A percentile compares a stretch with the other conserved stretches of the same genome.
phyloP scores from a whole-genome alignment of 2,797 vertebrate genomes.

The Strix occidentalis region DNA sequence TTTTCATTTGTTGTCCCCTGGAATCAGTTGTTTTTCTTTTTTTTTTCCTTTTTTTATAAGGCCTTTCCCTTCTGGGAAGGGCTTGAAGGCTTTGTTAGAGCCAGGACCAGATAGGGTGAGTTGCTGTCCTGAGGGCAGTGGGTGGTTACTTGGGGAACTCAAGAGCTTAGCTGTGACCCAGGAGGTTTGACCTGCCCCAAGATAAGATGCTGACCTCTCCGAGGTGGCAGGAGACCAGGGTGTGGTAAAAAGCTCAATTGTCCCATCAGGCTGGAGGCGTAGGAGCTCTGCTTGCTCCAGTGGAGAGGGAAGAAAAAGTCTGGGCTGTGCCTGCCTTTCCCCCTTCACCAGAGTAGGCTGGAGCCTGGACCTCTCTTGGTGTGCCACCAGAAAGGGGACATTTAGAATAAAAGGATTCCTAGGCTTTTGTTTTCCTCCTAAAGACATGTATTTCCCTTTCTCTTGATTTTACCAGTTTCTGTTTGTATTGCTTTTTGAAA shows the following conservation, averaged over 20 bases:
- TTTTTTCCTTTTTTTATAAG: neutral
- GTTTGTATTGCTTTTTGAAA: neutral
- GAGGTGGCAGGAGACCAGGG: neutral
- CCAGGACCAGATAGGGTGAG: neutral
- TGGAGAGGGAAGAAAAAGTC: neutral
- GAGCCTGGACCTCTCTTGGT: accelerated
- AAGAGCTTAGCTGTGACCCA: neutral
- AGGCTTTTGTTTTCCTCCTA: neutral
- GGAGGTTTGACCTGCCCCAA: neutral
- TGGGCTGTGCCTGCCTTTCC: neutral
- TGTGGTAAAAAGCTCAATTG: neutral
- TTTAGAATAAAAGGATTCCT: neutral
- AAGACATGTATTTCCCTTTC: neutral
- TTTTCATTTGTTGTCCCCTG: neutral
- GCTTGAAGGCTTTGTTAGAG: neutral
- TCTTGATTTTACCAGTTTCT: neutral
- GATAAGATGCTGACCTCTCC: neutral
- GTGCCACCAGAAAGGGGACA: neutral
- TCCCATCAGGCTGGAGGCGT: neutral
- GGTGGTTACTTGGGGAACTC: neutral
- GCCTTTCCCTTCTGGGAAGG: neutral
- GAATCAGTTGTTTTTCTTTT: neutral
- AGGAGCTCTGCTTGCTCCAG: neutral
- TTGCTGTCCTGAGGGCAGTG: neutral
- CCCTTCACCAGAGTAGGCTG: neutral